Conservation (phyloP, 2,113 vertebrate species). For the Aspidoscelis tigris region DNA sequence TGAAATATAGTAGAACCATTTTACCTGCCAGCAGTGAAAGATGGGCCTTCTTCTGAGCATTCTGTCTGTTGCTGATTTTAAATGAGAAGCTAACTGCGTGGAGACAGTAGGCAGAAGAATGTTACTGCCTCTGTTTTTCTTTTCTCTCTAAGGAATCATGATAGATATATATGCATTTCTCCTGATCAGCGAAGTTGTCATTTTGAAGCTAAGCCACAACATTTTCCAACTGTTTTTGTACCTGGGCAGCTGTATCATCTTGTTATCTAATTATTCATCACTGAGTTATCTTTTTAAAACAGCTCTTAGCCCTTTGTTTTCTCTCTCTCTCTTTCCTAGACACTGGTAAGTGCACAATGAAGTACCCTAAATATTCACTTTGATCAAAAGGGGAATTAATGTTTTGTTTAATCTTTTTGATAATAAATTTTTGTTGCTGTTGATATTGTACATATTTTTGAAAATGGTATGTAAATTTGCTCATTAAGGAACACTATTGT, state of each 20-base stretch:
- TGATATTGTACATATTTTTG: slow-evolving; percentile 59
- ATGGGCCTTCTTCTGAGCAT: slow-evolving; percentile 16
- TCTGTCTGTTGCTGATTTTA: slow-evolving; percentile 32
- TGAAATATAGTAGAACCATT: not conserved
- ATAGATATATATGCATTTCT: not conserved
- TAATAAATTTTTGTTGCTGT: slow-evolving; percentile 61
- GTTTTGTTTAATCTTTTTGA: slow-evolving; percentile 59
- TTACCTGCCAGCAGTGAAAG: slow-evolving; percentile 23
- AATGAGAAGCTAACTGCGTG: slow-evolving; percentile 15
- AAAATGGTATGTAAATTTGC: slow-evolving; percentile 75
- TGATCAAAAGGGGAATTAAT: slow-evolving; percentile 57
- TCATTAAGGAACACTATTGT: slow-evolving; percentile 69
- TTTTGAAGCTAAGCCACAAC: not conserved
- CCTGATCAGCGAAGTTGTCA: slow-evolving; percentile 45
- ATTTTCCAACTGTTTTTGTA: slow-evolving; percentile 39
- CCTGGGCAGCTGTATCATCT: slow-evolving; percentile 43
- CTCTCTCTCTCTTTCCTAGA: not conserved
- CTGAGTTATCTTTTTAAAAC: slow-evolving; percentile 20
- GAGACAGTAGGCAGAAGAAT: not conserved
- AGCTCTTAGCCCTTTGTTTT: not conserved
- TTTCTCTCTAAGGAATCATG: not conserved
- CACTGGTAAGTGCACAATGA: slow-evolving; percentile 21
- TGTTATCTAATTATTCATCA: slow-evolving; percentile 45
- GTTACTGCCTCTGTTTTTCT: not conserved
- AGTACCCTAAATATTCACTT: slow-evolving; percentile 59